Conservation (phyloP, 2,888 invertebrate species). For the Pandemis heparana region DNA sequence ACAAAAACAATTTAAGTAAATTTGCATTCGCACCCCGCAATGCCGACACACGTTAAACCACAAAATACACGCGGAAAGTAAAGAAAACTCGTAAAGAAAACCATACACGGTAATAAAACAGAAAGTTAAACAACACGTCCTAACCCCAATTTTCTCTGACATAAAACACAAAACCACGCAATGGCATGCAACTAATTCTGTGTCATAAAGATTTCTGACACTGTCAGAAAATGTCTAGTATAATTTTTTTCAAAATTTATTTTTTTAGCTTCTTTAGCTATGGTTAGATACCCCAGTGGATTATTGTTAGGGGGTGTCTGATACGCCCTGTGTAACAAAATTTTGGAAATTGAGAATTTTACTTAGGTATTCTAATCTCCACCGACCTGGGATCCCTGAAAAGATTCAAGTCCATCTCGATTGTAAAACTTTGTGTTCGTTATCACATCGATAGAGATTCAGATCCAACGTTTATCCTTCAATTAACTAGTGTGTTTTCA, state of each 20-base stretch:
- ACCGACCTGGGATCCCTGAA: no score
- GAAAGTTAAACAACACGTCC: constrained; percentile 2
- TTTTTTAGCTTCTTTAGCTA: no score
- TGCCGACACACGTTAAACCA: not conserved
- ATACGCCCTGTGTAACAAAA: no score
- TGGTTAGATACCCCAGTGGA: no score
- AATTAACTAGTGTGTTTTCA: constrained; percentile 6
- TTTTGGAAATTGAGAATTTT: no score
- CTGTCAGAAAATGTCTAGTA: no score
- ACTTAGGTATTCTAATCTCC: no score
- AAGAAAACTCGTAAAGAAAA: not conserved
- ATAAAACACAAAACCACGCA: not conserved
- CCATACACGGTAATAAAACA: not conserved
- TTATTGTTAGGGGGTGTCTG: no score
- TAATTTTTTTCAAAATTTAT: no score
- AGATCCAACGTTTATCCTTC: not conserved
- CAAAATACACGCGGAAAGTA: not conserved
- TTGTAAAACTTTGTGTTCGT: not conserved
- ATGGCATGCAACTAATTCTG: not conserved
- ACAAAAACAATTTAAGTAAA: no score
- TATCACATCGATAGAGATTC: not conserved
- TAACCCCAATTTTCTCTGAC: not conserved
- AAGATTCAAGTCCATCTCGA: not conserved
- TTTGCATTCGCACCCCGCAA: not conserved
- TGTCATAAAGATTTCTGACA: no score